Evolutionary conservation across 2,797 vertebrate genomes (phyloP).

Genomic region (Fistularia commersonii): DNA sequence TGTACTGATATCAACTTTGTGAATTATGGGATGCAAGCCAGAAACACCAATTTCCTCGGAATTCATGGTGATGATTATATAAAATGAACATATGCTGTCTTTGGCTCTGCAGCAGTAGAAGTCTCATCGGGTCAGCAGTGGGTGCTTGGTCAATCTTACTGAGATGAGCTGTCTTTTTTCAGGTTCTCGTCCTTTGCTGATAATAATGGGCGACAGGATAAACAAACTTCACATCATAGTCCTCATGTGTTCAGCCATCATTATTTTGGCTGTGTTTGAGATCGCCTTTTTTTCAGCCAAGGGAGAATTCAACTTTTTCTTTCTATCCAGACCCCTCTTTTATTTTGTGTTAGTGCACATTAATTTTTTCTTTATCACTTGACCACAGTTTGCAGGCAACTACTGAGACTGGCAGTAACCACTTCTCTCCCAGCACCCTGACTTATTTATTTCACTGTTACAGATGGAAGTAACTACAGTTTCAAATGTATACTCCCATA

Average conservation of each 20-base stretch:
- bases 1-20: constrained; percentile 8
- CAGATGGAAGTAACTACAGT: constrained; percentile 21
- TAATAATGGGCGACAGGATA: background rate
- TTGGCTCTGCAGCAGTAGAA: constrained; percentile 16
- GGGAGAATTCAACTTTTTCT: background rate
- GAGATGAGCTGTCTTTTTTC: constrained; percentile 31
- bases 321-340: background rate
- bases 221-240: background rate
- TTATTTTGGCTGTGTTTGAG: too few species aligned
- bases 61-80: background rate
- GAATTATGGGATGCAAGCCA: background rate
- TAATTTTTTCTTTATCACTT: constrained; percentile 19
- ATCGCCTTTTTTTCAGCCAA: too few species aligned
- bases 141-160: constrained; percentile 58
- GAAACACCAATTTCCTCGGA: constrained; percentile 16
- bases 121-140: constrained; percentile 28
- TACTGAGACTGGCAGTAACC: constrained; percentile 36
- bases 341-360: constrained; percentile 23
- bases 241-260: too few species aligned
- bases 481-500: constrained; percentile 15
- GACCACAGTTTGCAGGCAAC: too few species aligned
- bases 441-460: constrained; percentile 31
- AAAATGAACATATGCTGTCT: background rate
- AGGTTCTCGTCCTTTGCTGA: constrained; percentile 31
- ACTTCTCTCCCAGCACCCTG: constrained; percentile 42